Conservation (phyloP, 1,140 invertebrate species). For the Kradibia gibbosae region DNA sequence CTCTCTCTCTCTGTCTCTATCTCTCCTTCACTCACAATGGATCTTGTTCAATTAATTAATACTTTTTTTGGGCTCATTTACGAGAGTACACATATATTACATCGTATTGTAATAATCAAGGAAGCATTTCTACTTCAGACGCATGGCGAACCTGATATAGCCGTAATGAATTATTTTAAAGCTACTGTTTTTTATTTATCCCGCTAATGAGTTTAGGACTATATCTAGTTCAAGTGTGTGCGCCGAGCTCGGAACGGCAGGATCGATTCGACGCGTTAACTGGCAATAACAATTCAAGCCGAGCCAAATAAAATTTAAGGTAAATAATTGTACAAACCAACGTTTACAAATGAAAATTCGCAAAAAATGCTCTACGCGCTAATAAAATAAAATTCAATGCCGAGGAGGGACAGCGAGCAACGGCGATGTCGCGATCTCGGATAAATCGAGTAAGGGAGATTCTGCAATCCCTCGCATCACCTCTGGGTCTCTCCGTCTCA, state of each 20-base stretch:
- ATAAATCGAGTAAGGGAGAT: constrained; percentile 21
- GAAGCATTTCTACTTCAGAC: neutral
- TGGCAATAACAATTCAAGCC: constrained; percentile 3
- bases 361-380: neutral
- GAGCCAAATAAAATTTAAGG: neutral
- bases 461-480: constrained; percentile 41
- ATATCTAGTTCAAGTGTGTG: neutral
- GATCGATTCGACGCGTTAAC: neutral
- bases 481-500: constrained; percentile 31
- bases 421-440: constrained; percentile 16
- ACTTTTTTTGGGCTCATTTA: neutral
- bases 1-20: too few relatives aligned
- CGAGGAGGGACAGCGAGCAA: neutral
- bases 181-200: neutral
- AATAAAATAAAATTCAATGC: constrained; percentile 1
- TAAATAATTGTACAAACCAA: neutral
- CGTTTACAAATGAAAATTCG: constrained; percentile 37
- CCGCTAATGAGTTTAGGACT: neutral
- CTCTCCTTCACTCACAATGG: too few relatives aligned
- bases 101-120: neutral
- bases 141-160: constrained; percentile 14
- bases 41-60: too few relatives aligned
- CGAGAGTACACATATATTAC: constrained; percentile 16
- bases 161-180: neutral
- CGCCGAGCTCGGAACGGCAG: neutral